Percentiles rank a stretch among this genome's conserved stretches.
Conservation (phyloP, 2,797 vertebrate genomes). For the Pempheris klunzingeri region DNA sequence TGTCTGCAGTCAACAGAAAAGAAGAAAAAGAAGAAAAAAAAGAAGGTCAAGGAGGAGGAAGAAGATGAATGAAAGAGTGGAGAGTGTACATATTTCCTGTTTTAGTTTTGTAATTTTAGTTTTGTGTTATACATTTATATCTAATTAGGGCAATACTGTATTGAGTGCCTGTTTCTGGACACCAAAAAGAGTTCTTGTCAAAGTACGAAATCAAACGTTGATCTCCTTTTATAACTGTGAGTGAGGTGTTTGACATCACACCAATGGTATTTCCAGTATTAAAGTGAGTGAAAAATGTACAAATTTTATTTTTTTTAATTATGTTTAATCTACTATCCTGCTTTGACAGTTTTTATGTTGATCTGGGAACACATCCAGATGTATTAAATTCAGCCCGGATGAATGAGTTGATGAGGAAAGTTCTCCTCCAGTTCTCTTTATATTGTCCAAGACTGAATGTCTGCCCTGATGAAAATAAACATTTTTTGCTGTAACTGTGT, state of each 20-base stretch:
- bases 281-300: not conserved
- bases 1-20: constrained; percentile 77
- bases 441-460: constrained; percentile 18
- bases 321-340: not conserved
- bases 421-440: not conserved
- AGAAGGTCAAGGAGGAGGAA: constrained; percentile 76
- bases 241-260: not conserved
- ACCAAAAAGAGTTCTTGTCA: not conserved
- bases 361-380: constrained; percentile 15
- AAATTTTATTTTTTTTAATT: constrained; percentile 7
- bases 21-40: constrained; percentile 84
- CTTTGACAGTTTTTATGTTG: constrained; percentile 2
- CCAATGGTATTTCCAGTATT: not conserved
- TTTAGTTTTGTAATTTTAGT: constrained; percentile 52
- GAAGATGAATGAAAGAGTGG: constrained; percentile 85
- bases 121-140: constrained; percentile 49
- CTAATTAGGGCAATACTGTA: constrained; percentile 9
- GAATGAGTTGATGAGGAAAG: not conserved
- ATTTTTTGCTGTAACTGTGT: not conserved
- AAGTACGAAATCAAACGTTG: not conserved
- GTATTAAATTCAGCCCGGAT: not conserved
- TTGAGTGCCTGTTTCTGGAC: constrained; percentile 9
- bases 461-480: constrained; percentile 50
- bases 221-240: constrained; percentile 1
- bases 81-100: constrained; percentile 65